Evolutionary conservation across 2,113 vertebrate species (phyloP), one percentile per base, ranked within the genome.

Genomic region (Datnioides undecimradiatus): DNA sequence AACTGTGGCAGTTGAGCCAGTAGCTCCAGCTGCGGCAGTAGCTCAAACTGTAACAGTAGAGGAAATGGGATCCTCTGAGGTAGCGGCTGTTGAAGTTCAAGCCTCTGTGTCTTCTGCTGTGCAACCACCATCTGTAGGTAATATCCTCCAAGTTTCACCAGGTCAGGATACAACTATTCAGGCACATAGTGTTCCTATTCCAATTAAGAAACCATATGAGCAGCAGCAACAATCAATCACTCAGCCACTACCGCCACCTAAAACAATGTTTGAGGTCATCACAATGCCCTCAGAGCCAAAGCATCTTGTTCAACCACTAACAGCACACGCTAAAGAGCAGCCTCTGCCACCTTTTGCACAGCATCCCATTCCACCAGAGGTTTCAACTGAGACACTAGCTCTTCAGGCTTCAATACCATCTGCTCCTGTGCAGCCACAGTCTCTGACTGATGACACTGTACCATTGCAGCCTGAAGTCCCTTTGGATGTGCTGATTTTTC

Each of bases 141-240:
- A 91, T 79, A 59, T 64, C 7, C 58, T 36, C 2, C 11, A 27
- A 38, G 13, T 83, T 14, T 59, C 88, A 85, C 76, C 76, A 41
- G 45, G 25, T 76, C 80, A 83, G 19, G 83, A 74, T 1, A 51
- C 21, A 45, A 51, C 19, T 23, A 85, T 93, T 79, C 75, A 90
- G 55, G 80, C 36, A 45, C 59, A 89, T 3, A 82, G n/a, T 80
- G 90, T 91, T 46, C 83, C 87, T 76, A 55, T 65, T 46, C 88
- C 93, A 89, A 91, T 91, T 66, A 90, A 92, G 68, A 94, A 91
- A 83, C 79, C 90, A 60, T 92, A 91, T 67, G 46, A 84, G 13
- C 43, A 81, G 59, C 83, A 89, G 60, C 71, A 88, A 64, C 81
- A 82, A 57, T 31, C 72, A 65, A 38, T 82, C 48, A 59, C 46